phyloP scores from a whole-genome alignment of 2,113 vertebrate species.

The Scopus umbretta region DNA sequence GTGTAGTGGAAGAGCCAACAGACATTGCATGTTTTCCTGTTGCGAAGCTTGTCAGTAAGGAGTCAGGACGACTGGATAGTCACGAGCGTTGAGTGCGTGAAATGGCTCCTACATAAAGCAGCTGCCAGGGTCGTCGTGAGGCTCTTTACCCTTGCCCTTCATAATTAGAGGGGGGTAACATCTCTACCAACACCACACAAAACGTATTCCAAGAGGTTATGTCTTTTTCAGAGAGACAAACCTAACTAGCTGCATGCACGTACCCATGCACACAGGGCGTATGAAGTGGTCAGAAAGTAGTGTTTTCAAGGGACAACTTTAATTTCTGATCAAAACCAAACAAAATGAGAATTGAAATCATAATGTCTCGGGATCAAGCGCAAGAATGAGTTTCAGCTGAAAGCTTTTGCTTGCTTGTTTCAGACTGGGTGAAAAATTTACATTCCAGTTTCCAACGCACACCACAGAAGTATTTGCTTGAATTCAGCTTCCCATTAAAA shows the following conservation, averaged over 20 bases:
- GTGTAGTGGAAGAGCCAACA: neutral
- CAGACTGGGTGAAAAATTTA: neutral
- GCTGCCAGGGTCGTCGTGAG: neutral
- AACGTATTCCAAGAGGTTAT: neutral
- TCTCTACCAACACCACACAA: neutral
- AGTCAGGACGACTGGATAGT: no score
- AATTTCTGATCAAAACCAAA: neutral
- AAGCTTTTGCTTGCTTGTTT: neutral
- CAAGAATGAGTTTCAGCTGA: neutral
- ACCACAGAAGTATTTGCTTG: neutral
- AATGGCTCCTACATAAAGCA: neutral
- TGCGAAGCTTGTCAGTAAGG: neutral
- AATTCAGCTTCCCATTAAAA: neutral
- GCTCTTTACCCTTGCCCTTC: neutral
- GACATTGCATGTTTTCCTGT: accelerated
- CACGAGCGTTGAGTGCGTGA: accelerated
- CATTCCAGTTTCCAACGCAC: neutral
- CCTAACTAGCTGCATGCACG: accelerated
- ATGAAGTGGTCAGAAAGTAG: neutral
- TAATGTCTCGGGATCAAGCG: neutral
- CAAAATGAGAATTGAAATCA: neutral
- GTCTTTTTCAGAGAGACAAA: neutral
- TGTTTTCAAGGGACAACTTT: neutral
- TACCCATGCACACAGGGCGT: neutral
- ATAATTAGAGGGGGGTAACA: accelerated